phyloP scores from a whole-genome alignment of 1,140 invertebrate genomes.

The Orchesella cincta region DNA sequence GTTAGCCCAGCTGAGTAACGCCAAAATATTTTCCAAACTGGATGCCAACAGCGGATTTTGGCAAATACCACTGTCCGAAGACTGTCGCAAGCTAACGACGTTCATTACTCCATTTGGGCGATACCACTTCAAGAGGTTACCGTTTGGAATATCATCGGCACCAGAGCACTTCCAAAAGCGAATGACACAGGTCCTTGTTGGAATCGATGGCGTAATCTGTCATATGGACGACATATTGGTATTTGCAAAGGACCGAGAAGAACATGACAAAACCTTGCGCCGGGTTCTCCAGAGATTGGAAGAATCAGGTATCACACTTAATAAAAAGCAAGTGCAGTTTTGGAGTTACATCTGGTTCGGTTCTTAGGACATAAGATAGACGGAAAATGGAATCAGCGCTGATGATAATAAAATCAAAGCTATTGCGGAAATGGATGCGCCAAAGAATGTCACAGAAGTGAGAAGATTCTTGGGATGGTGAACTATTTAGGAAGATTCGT shows the following conservation, averaged over 20 bases:
- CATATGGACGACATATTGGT: slow-evolving; percentile 54
- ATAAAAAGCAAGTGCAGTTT: slow-evolving; percentile 55
- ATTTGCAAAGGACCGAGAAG: slow-evolving; percentile 30
- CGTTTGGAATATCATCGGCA: slow-evolving; percentile 52
- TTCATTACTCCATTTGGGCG: slow-evolving; percentile 54
- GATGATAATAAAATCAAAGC: slow-evolving; percentile 54
- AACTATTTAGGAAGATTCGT: slow-evolving; percentile 55
- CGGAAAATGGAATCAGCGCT: slow-evolving; percentile 53
- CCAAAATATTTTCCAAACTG: slow-evolving; percentile 53
- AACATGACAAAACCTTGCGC: slow-evolving; percentile 50
- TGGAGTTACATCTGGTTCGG: slow-evolving; percentile 47
- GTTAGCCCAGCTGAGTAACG: slow-evolving; percentile 16
- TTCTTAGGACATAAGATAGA: slow-evolving; percentile 56
- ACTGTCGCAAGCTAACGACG: slow-evolving; percentile 52
- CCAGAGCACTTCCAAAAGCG: slow-evolving; percentile 50
- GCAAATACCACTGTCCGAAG: slow-evolving; percentile 54
- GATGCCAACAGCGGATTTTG: slow-evolving; percentile 56
- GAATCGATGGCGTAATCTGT: slow-evolving; percentile 47
- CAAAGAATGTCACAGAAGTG: slow-evolving; percentile 50
- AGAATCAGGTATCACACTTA: slow-evolving; percentile 19
- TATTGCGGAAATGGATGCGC: slow-evolving; percentile 49
- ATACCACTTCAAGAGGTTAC: slow-evolving; percentile 52
- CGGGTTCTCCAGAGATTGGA: slow-evolving; percentile 43
- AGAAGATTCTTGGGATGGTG: slow-evolving; percentile 52
- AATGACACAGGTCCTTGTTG: slow-evolving; percentile 46